Evolutionary conservation across 1,140 invertebrate genomes (phyloP).

Genomic region (Eupristina koningsbergeri): DNA sequence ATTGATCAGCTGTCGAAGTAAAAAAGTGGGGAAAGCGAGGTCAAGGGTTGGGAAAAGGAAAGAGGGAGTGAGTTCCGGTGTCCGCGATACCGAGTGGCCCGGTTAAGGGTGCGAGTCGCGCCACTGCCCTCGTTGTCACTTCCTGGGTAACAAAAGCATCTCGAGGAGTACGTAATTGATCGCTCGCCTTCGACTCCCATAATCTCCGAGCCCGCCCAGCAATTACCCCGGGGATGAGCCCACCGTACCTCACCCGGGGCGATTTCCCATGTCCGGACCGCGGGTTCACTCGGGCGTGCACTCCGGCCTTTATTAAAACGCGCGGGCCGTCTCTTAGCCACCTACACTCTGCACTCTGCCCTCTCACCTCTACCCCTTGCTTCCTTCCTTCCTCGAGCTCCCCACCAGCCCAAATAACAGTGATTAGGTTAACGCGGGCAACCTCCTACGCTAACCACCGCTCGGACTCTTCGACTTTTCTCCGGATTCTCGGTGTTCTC

Average conservation of each 20-base stretch:
- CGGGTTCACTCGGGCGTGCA: not conserved
- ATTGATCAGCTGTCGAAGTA: too few relatives aligned
- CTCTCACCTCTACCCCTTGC: not conserved
- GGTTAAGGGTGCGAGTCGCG: not conserved
- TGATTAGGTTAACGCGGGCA: constrained; percentile 58
- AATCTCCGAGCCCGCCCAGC: constrained; percentile 62
- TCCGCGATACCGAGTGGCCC: not conserved
- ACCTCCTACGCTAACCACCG: constrained; percentile 65
- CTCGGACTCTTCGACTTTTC: constrained; percentile 25
- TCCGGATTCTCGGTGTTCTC: not conserved
- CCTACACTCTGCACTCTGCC: constrained; percentile 28
- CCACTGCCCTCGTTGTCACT: constrained; percentile 23
- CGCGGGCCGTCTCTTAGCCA: constrained; percentile 6
- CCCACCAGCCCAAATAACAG: constrained; percentile 60
- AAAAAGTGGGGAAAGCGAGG: too few relatives aligned
- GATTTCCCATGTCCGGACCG: constrained; percentile 61
- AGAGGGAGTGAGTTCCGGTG: not conserved
- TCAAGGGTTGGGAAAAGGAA: too few relatives aligned
- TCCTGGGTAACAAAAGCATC: constrained; percentile 8
- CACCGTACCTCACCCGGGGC: constrained; percentile 54
- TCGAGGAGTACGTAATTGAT: constrained; percentile 65
- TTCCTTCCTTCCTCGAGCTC: constrained; percentile 1
- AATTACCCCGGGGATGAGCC: constrained; percentile 65
- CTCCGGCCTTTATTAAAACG: constrained; percentile 40
- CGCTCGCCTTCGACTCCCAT: constrained; percentile 67